phyloP scores from a whole-genome alignment of 2,888 invertebrate genomes.

The Watsonalla binaria region DNA sequence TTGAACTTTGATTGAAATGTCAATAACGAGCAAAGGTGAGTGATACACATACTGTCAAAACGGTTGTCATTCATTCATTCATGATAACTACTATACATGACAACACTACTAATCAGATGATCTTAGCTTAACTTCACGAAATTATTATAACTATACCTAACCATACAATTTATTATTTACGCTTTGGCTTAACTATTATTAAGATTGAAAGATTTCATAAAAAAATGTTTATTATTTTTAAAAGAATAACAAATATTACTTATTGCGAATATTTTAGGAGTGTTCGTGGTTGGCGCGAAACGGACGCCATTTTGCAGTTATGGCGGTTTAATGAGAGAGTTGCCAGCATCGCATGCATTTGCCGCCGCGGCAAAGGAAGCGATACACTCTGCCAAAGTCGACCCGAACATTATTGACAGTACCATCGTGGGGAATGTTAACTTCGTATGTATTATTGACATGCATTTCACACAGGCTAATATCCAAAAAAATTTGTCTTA shows the following conservation, averaged over 20 bases:
- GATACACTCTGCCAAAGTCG: constrained; percentile 43
- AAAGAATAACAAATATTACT: neutral
- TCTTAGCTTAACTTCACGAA: no score
- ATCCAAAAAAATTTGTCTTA: no score
- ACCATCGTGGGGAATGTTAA: constrained; percentile 62
- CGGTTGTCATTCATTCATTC: neutral
- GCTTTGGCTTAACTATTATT: no score
- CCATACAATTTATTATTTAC: no score
- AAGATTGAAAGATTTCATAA: no score
- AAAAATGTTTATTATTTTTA: no score
- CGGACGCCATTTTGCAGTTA: constrained; percentile 64
- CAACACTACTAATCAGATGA: no score
- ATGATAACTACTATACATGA: no score
- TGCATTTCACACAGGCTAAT: no score
- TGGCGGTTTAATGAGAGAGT: constrained; percentile 56
- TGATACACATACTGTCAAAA: constrained; percentile 7
- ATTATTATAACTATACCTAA: no score
- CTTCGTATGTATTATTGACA: constrained; percentile 43
- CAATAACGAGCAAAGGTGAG: constrained; percentile 36
- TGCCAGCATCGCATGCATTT: constrained; percentile 56
- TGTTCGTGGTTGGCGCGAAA: constrained; percentile 64
- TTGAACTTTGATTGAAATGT: constrained; percentile 19
- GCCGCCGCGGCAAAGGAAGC: constrained; percentile 62
- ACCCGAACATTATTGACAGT: constrained; percentile 45
- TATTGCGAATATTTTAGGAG: constrained; percentile 31